Percentiles rank a stretch among this genome's conserved stretches.
These are phyloP conservation scores for Eupithecia inturbata DNA, from an alignment of 2,888 invertebrate species.

Conservation along the genomic window DNA sequence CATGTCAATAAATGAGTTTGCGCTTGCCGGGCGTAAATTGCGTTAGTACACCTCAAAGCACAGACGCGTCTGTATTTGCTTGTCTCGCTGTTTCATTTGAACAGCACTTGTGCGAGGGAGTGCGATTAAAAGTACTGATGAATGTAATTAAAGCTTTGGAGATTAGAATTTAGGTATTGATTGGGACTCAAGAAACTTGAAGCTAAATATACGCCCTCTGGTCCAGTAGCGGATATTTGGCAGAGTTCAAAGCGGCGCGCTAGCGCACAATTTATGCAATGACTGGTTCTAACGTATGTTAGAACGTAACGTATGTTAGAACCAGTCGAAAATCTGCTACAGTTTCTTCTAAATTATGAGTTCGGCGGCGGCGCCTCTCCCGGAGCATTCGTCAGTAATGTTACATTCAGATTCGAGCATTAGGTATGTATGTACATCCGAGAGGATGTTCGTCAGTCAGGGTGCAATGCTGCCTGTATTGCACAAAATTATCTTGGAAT, in stretches of 20 bases:
- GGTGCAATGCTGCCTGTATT: too few relatives aligned
- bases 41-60: conserved; percentile 67
- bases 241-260: not conserved
- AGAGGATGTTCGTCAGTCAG: too few relatives aligned
- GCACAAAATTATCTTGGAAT: not conserved
- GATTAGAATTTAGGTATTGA: not conserved
- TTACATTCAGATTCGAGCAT: not conserved
- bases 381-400: not conserved
- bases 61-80: conserved; percentile 59
- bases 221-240: not conserved
- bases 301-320: too few relatives aligned
- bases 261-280: not conserved
- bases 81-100: conserved; percentile 47
- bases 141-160: conserved; percentile 3
- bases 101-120: conserved; percentile 38
- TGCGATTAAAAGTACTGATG: conserved; percentile 38
- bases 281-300: too few relatives aligned
- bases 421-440: too few relatives aligned
- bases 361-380: not conserved
- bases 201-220: not conserved
- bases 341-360: not conserved
- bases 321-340: not conserved
- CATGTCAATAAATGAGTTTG: conserved; percentile 41
- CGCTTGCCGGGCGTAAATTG: conserved; percentile 54
- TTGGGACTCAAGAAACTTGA: not conserved